Percentiles rank a stretch among this genome's conserved stretches.
Conservation (phyloP, 2,888 invertebrate genomes). For the Neoascia interrupta region DNA sequence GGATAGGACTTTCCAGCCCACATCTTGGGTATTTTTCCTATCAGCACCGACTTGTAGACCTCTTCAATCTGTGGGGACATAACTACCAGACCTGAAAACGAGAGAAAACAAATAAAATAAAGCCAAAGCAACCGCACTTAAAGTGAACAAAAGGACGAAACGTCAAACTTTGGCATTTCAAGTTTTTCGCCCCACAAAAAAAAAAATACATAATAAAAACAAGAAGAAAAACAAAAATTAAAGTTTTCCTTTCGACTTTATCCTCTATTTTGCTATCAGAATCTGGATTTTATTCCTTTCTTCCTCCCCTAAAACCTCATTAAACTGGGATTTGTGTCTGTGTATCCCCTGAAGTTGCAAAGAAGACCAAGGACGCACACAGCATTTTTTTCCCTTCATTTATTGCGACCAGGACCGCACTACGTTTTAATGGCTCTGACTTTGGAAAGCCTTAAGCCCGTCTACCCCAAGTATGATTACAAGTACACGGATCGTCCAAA, state of each 20-base stretch:
- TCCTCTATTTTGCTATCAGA: slow-evolving; percentile 36
- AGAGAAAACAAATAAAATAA: slow-evolving; percentile 8
- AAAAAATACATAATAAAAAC: slow-evolving; percentile 42
- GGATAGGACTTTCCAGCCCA: slow-evolving; percentile 95
- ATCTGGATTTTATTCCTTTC: background rate
- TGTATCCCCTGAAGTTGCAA: slow-evolving; percentile 5
- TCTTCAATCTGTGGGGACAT: slow-evolving; percentile 93
- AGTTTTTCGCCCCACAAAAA: slow-evolving; percentile 13
- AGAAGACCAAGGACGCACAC: background rate
- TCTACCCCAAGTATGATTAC: slow-evolving; percentile 51
- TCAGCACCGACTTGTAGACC: slow-evolving; percentile 90
- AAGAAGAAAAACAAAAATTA: slow-evolving; percentile 14
- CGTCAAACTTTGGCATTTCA: slow-evolving; percentile 38
- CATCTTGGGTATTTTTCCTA: slow-evolving; percentile 89
- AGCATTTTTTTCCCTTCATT: too few species aligned
- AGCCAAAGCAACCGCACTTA: slow-evolving; percentile 16
- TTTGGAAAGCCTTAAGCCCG: slow-evolving; percentile 42
- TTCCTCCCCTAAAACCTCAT: slow-evolving; percentile 41
- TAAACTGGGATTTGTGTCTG: slow-evolving; percentile 45
- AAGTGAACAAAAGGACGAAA: slow-evolving; percentile 7
- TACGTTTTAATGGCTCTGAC: slow-evolving; percentile 41
- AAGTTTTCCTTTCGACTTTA: slow-evolving; percentile 26
- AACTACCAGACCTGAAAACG: slow-evolving; percentile 87
- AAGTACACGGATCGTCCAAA: slow-evolving; percentile 30
- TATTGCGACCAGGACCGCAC: too few species aligned